Conservation (phyloP, 2,888 invertebrate genomes). For the Philonicus albiceps region DNA sequence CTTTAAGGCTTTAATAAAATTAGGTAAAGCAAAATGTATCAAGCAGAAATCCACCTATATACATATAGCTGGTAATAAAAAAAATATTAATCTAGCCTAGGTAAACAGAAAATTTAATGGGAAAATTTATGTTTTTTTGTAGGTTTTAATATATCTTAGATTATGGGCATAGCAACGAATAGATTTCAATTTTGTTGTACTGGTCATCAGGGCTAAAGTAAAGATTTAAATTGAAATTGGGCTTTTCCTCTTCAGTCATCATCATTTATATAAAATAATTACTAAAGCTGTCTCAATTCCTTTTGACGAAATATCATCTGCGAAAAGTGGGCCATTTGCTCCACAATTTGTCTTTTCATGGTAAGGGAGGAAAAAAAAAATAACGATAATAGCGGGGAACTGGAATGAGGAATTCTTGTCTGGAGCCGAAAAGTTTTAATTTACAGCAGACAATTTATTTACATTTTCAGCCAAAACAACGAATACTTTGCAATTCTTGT, state of each 20-base stretch:
- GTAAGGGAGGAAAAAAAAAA: not conserved
- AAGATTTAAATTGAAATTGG: not conserved
- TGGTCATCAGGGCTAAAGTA: not conserved
- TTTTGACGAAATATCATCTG: not conserved
- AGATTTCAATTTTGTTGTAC: not conserved
- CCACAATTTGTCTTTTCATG: not conserved
- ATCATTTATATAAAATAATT: not conserved
- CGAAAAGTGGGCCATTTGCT: not conserved
- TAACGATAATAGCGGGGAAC: not conserved
- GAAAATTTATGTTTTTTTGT: not conserved
- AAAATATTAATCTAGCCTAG: too few relatives aligned
- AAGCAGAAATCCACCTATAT: too few relatives aligned
- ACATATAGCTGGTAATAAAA: too few relatives aligned
- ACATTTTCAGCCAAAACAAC: not conserved
- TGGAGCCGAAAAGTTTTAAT: not conserved
- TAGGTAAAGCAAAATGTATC: too few relatives aligned
- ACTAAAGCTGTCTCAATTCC: not conserved
- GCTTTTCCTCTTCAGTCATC: not conserved
- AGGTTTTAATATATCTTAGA: not conserved
- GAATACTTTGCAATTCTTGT: constrained; percentile 4
- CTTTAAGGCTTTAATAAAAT: too few relatives aligned
- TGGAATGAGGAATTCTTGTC: not conserved
- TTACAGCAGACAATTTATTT: constrained; percentile 1
- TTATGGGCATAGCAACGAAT: not conserved
- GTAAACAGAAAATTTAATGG: too few relatives aligned